Evolutionary conservation across 2,113 vertebrate genomes (phyloP).

Genomic region (Fulmarus glacialis): DNA sequence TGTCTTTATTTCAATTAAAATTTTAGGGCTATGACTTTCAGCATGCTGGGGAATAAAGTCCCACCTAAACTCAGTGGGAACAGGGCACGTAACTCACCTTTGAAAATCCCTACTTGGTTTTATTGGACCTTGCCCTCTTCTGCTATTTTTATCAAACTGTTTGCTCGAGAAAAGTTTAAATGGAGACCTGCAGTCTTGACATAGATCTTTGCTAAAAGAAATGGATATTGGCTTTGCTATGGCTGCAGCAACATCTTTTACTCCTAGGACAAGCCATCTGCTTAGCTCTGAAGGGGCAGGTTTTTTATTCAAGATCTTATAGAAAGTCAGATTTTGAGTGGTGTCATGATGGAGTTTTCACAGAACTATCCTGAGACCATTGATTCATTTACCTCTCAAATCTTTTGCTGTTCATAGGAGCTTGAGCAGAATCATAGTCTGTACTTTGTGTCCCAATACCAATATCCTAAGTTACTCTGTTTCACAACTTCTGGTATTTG

Average conservation of each 20-base stretch:
- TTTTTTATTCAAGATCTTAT: neutral
- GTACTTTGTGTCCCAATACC: neutral
- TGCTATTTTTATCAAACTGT: neutral
- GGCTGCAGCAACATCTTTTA: neutral
- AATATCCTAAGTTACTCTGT: neutral
- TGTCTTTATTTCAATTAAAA: neutral
- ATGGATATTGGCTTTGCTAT: neutral
- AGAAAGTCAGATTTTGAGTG: neutral
- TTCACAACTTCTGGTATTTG: neutral
- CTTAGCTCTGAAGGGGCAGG: neutral
- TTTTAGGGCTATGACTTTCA: neutral
- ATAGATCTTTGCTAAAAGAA: neutral
- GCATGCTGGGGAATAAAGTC: neutral
- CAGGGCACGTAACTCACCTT: neutral
- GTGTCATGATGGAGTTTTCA: neutral
- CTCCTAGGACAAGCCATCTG: neutral
- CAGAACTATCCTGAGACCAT: neutral
- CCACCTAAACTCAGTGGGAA: neutral
- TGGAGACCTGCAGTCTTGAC: neutral
- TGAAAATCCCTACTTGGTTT: neutral
- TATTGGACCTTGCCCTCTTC: neutral
- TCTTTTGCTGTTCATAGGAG: neutral
- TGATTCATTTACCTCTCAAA: neutral
- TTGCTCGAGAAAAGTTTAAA: neutral
- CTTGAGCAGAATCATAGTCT: neutral